A percentile compares a stretch with the other conserved stretches of the same genome.
These are phyloP conservation scores for Octodon degus DNA, from an alignment of 2,113 vertebrate genomes.

Conservation along the genomic window DNA sequence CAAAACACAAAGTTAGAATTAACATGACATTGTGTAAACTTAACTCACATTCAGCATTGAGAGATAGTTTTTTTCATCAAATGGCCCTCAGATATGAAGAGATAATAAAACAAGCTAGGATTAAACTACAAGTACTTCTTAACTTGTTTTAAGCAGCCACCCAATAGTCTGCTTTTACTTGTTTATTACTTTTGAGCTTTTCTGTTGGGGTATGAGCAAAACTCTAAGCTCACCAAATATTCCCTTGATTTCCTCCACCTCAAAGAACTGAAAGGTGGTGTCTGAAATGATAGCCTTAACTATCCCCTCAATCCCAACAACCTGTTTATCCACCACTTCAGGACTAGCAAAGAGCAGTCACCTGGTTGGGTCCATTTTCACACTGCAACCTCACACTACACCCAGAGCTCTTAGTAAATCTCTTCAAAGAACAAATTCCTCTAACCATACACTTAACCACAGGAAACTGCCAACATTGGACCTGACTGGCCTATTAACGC, in stretches of 20 bases:
- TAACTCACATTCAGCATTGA: slow-evolving; percentile 23
- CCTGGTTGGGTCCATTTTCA: not conserved
- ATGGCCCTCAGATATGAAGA: slow-evolving; percentile 33
- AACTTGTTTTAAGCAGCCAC: not conserved
- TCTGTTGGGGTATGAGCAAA: not conserved
- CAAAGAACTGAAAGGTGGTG: not conserved
- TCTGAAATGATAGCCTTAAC: not conserved
- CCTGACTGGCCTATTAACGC: not conserved
- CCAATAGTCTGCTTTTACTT: not conserved
- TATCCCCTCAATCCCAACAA: not conserved
- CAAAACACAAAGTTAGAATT: not conserved
- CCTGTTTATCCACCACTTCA: not conserved
- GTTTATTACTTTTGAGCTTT: not conserved
- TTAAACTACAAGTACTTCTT: not conserved
- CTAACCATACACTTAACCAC: not conserved
- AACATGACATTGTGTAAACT: not conserved
- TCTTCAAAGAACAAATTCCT: not conserved
- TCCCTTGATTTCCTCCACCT: not conserved
- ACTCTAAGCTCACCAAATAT: not conserved
- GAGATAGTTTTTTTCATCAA: slow-evolving; percentile 5
- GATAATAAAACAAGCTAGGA: not conserved
- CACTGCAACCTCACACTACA: not conserved
- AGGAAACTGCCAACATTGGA: not conserved
- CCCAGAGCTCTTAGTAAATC: not conserved
- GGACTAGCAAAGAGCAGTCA: not conserved